These are phyloP conservation scores for Petrolisthes cinctipes DNA, from an alignment of 2,888 invertebrate genomes.

Conservation along the genomic window DNA sequence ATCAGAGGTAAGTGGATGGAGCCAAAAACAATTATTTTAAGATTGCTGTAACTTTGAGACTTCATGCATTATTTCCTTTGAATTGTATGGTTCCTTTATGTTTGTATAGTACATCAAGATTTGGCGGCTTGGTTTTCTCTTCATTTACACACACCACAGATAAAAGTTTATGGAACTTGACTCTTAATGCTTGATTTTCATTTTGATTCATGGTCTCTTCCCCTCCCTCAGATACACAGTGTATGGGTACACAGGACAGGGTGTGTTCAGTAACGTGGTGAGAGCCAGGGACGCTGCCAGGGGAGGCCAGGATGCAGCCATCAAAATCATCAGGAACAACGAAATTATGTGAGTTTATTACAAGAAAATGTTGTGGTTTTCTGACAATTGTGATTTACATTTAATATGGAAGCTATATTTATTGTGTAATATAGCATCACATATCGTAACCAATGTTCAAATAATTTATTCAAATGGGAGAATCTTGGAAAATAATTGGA, in stretches of 20 bases:
- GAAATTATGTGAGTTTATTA: slow-evolving; percentile 88
- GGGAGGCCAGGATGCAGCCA: slow-evolving; percentile 90
- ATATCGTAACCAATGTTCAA: too few relatives aligned
- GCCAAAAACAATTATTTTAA: neutral
- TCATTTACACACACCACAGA: too few relatives aligned
- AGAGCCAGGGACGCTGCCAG: slow-evolving; percentile 91
- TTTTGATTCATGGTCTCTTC: too few relatives aligned
- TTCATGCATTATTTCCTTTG: neutral
- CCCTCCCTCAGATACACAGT: slow-evolving; percentile 89
- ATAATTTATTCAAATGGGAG: too few relatives aligned
- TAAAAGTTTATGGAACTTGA: too few relatives aligned
- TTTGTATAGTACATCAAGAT: too few relatives aligned
- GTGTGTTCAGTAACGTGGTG: slow-evolving; percentile 97
- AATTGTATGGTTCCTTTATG: too few relatives aligned
- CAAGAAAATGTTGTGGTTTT: too few relatives aligned
- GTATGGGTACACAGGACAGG: slow-evolving; percentile 98
- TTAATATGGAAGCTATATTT: slow-evolving; percentile 10
- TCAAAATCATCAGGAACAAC: slow-evolving; percentile 98
- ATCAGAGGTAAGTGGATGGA: slow-evolving; percentile 50
- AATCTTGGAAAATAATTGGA: too few relatives aligned
- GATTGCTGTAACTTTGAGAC: neutral
- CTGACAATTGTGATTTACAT: neutral
- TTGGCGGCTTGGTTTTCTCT: too few relatives aligned
- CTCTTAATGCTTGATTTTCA: too few relatives aligned
- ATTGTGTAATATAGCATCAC: neutral